Evolutionary conservation across 2,888 invertebrate genomes (phyloP).

Genomic region (Petrophora chlorosata): DNA sequence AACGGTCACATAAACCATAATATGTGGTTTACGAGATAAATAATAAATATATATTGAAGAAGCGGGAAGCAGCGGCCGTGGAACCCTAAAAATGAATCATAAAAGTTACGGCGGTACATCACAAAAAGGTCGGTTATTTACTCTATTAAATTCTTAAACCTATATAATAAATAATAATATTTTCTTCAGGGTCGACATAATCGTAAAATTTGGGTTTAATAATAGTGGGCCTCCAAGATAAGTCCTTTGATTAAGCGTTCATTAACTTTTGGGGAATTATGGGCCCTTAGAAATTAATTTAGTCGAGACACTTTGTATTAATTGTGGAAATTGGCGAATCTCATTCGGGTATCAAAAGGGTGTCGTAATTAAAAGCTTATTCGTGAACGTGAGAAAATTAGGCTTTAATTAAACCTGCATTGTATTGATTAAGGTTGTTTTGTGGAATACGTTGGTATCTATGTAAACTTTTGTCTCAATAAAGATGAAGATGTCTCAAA

Average conservation of each 20-base stretch:
- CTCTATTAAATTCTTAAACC: conserved; percentile 32
- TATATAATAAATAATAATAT: too few relatives aligned
- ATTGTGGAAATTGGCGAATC: conserved; percentile 50
- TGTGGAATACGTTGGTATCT: conserved; percentile 19
- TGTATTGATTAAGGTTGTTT: conserved; percentile 24
- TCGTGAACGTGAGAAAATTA: conserved; percentile 30
- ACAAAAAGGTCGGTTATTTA: conserved; percentile 39
- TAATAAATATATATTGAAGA: conserved; percentile 53
- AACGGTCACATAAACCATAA: conserved; percentile 60
- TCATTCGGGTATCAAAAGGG: conserved; percentile 43
- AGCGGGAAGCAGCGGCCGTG: conserved; percentile 39
- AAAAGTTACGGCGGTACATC: conserved; percentile 55
- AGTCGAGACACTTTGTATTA: conserved; percentile 48
- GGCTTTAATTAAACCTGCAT: conserved; percentile 31
- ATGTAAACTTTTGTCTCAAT: too few relatives aligned
- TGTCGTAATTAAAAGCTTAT: conserved; percentile 40
- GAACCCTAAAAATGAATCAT: conserved; percentile 54
- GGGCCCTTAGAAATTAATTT: conserved; percentile 51
- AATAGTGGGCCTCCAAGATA: conserved; percentile 40
- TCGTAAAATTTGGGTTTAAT: conserved; percentile 23
- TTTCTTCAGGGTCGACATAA: conserved; percentile 6
- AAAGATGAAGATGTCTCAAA: too few relatives aligned
- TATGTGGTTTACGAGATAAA: conserved; percentile 65
- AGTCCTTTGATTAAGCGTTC: conserved; percentile 51
- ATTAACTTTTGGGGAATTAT: conserved; percentile 48